A percentile compares a stretch with the other conserved stretches of the same genome.
These are phyloP conservation scores for Battus philenor DNA, from an alignment of 1,140 invertebrate species.

Conservation along the genomic window DNA sequence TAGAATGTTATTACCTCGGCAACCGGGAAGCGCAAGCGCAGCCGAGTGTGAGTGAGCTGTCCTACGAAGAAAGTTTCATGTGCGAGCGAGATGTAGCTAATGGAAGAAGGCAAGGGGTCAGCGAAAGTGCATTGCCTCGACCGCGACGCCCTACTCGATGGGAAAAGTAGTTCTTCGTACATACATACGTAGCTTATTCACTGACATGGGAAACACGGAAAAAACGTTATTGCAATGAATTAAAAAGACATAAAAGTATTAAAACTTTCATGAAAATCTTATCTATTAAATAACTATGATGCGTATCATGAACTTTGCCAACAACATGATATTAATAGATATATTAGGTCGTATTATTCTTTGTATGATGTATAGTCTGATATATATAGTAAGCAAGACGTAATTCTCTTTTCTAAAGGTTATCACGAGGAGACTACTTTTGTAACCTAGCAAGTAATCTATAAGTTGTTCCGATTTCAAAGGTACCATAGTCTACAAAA, in stretches of 20 bases:
- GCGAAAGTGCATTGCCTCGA: constrained; percentile 73
- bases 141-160: constrained; percentile 61
- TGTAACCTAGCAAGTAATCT: no score
- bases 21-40: constrained; percentile 70
- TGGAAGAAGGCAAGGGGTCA: constrained; percentile 69
- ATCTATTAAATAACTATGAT: no score
- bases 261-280: no score
- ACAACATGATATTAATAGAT: no score
- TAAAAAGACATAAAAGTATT: not conserved
- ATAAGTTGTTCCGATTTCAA: no score
- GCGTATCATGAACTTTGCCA: no score
- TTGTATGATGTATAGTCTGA: no score
- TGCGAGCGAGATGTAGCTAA: constrained; percentile 46
- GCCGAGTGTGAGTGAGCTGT: constrained; percentile 44
- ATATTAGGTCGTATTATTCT: no score
- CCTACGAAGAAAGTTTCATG: constrained; percentile 39
- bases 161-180: constrained; percentile 66
- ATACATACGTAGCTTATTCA: constrained; percentile 53
- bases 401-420: no score
- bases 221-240: constrained; percentile 27
- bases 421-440: no score
- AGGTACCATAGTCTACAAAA: no score
- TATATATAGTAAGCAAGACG: no score
- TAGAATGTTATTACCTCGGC: constrained; percentile 73
- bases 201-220: constrained; percentile 47